Conservation (phyloP, 2,797 vertebrate genomes). For the Pseudochirops corinnae region DNA sequence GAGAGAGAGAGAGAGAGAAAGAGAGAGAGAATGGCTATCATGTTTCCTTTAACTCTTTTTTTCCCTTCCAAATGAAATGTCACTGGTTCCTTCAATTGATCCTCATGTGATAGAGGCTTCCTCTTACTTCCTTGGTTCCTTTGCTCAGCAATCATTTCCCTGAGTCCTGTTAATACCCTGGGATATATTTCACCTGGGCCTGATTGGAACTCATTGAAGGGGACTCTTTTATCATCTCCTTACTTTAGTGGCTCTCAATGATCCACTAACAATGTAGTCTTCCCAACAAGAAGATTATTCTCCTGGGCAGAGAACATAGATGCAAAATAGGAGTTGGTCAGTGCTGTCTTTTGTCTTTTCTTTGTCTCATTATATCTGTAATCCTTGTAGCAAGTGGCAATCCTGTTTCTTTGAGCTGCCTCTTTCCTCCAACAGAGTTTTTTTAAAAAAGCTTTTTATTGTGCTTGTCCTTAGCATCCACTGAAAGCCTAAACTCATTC, state of each 20-base stretch:
- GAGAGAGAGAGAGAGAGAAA: too few relatives aligned
- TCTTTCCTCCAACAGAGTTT: too few relatives aligned
- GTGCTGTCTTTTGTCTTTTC: not conserved
- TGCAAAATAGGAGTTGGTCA: not conserved
- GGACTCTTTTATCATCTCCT: not conserved
- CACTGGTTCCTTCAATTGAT: not conserved
- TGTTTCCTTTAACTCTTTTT: not conserved
- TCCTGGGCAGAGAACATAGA: not conserved
- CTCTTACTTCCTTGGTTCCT: not conserved
- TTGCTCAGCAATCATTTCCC: not conserved
- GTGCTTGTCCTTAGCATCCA: too few relatives aligned
- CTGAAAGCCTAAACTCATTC: too few relatives aligned
- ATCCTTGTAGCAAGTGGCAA: not conserved
- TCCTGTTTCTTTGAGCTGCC: not conserved
- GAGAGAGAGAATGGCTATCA: too few relatives aligned
- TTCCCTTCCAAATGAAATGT: not conserved
- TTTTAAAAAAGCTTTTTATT: too few relatives aligned
- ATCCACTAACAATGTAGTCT: not conserved
- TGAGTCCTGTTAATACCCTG: not conserved
- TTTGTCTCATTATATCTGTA: not conserved
- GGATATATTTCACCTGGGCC: not conserved
- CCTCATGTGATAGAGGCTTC: not conserved
- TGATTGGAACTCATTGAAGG: not conserved
- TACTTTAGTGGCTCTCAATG: not conserved
- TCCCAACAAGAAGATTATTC: not conserved